Base-by-base conservation (phyloP, 2,113 vertebrate genomes). In the Ursus arctos region DNA sequence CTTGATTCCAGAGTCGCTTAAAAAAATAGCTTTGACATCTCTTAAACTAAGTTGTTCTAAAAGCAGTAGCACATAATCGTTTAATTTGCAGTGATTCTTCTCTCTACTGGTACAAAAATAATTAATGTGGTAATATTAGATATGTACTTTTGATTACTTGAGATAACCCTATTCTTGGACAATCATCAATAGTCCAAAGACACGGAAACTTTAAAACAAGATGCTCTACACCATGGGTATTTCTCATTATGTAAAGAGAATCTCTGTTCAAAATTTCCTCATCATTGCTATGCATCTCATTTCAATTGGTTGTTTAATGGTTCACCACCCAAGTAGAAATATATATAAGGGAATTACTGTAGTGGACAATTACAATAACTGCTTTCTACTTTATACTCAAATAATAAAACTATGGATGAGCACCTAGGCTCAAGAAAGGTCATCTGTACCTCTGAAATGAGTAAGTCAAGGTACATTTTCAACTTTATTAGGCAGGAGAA, bases 321-420 rank as follows among this genome's bases (percentile, higher is more conserved):
- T 40, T 88, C 59, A 43, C n/a, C 65, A 28, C 7, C 4, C 33
- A 59, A 72, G 15, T 49, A 33, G 33, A 93, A 82, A 94, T 61
- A 47, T 0, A 6, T 15, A 28, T 76, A 8, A 53, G 69, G 33
- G 61, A 55, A 71, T 71, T 61, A 71, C 26, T 26, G 0, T 76
- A 72, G 16, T 21, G 69, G 65, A 36, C 11, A 51, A 31, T 10
- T 77, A 87, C 28, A 79, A 43, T 13, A 92, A 33, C 16, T 72
- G 24, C 33, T 91, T 90, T 95, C 49, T 69, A 81, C 55, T 53
- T 85, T 55, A 85, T 94, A 61, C 9, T 86, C 72, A 92, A 69
- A 57, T 88, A 80, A 65, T 28, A 88, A 4, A 94, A 74, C 33
- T 53, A 80, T 4, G n/a, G 49, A 24, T 21, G 57, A 76, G 67